Evolutionary conservation across 2,113 vertebrate species (phyloP).

Genomic region (Cephalophus harveyi): DNA sequence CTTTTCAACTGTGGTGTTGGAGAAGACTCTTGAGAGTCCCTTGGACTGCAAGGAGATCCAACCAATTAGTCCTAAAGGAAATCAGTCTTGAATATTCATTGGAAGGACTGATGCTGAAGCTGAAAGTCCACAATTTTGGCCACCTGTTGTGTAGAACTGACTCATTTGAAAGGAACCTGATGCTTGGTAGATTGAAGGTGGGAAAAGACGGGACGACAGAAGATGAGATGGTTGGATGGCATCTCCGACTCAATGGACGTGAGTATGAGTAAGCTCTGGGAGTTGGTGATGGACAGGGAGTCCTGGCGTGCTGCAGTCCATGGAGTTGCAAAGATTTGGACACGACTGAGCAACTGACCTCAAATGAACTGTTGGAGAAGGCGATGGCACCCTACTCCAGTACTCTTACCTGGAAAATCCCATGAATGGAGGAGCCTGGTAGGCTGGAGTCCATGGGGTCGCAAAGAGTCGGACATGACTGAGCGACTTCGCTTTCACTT

Average conservation of each 20-base stretch:
- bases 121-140: neutral
- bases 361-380: no score
- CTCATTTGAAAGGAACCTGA: neutral
- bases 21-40: neutral
- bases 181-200: neutral
- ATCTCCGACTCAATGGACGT: fast-evolving
- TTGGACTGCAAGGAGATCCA: neutral
- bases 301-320: fast-evolving
- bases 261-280: neutral
- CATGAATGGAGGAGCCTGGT: no score
- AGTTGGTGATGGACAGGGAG: neutral
- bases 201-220: fast-evolving
- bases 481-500: no score
- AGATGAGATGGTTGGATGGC: neutral
- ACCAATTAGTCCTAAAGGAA: neutral
- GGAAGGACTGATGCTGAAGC: neutral
- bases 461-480: no score
- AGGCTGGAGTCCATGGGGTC: no score
- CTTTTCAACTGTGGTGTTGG: neutral
- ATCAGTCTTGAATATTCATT: neutral
- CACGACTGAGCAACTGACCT: no score
- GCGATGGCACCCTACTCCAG: no score
- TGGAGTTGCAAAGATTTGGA: neutral
- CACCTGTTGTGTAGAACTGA: neutral
- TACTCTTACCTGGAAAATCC: no score